Conservation (phyloP, 2,113 vertebrate species). For the Eptesicus fuscus region DNA sequence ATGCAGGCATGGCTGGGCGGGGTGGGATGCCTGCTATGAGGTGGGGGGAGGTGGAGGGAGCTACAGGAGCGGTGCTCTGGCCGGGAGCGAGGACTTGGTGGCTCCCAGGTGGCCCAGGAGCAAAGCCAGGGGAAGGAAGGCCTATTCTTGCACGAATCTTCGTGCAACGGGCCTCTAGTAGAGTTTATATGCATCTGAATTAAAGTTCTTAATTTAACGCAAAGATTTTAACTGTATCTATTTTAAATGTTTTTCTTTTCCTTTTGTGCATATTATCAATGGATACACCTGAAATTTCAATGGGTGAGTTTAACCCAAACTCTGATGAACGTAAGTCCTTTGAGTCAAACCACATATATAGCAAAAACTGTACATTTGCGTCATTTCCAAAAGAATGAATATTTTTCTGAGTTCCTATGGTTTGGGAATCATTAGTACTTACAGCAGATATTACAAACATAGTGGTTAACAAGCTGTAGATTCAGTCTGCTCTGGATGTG, state of each 20-base stretch:
- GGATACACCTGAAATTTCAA: conserved; percentile 7
- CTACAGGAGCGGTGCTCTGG: no score
- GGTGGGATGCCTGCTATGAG: no score
- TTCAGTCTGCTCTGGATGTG: not conserved
- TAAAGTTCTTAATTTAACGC: conserved; percentile 21
- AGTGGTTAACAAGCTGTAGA: not conserved
- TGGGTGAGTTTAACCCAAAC: conserved; percentile 41
- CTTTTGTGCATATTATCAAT: conserved; percentile 25
- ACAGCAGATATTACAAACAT: not conserved
- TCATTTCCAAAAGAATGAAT: conserved; percentile 16
- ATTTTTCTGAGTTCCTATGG: not conserved
- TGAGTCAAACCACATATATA: not conserved
- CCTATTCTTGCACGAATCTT: no score
- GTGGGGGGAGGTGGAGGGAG: no score
- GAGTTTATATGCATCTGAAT: not conserved
- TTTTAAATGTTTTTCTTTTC: conserved; percentile 43
- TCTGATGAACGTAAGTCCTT: not conserved
- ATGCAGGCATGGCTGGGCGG: no score
- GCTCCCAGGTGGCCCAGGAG: no score
- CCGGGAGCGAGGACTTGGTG: no score
- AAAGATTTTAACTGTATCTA: not conserved
- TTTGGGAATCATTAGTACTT: conserved; percentile 1
- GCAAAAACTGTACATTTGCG: not conserved
- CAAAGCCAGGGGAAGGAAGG: no score
- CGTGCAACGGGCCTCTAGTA: no score